These are phyloP conservation scores for Ochotona curzoniae DNA, from an alignment of 2,113 vertebrate genomes.

Conservation along the genomic window DNA sequence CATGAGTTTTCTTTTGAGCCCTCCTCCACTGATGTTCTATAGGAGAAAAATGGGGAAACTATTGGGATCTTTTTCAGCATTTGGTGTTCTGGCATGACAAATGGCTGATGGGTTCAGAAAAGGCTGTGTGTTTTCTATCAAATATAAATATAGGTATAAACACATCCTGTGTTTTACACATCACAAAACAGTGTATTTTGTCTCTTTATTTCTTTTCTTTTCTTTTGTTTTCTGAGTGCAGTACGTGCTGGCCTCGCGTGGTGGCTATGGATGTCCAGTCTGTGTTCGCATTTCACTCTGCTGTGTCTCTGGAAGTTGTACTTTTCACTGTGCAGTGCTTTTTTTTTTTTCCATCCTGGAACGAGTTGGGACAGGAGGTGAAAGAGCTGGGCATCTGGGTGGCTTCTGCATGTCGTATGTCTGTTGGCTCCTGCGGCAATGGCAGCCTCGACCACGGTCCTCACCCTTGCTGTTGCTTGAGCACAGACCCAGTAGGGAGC, in stretches of 20 bases:
- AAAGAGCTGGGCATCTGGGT: neutral
- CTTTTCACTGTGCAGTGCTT: neutral
- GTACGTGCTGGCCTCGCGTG: neutral
- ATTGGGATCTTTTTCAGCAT: neutral
- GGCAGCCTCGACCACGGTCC: neutral
- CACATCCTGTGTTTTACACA: neutral
- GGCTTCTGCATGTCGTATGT: neutral
- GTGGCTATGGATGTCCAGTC: neutral
- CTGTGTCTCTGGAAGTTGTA: neutral
- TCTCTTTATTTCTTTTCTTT: neutral
- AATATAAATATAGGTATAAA: neutral
- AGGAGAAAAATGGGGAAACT: neutral
- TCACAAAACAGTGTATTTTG: neutral
- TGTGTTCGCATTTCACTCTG: neutral
- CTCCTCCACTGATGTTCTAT: neutral
- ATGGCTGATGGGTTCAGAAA: neutral
- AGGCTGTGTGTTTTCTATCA: neutral
- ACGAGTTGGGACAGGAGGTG: too few species aligned
- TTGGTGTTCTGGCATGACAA: neutral
- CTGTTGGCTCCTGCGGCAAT: accelerated
- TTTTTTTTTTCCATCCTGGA: neutral
- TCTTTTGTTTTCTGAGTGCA: neutral
- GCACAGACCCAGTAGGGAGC: neutral
- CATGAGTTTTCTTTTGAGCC: neutral
- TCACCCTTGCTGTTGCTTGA: accelerated